These are phyloP conservation scores for Sitobion miscanthi DNA, from an alignment of 1,140 invertebrate species.

Conservation along the genomic window DNA sequence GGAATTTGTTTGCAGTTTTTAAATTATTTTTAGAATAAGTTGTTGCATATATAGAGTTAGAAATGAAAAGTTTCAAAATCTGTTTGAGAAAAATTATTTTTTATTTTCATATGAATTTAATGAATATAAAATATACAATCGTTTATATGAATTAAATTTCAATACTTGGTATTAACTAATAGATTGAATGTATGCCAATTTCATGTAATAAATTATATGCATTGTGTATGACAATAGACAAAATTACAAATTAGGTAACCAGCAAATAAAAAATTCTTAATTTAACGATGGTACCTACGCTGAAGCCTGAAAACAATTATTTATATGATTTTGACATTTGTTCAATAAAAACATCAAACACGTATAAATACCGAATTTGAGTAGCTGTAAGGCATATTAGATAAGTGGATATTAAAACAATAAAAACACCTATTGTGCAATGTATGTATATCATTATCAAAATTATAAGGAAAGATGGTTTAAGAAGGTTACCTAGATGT, in stretches of 20 bases:
- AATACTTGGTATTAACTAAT: background rate
- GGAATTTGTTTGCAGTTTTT: background rate
- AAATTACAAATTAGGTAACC: background rate
- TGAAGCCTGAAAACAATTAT: background rate
- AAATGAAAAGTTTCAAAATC: background rate
- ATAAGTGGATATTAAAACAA: background rate
- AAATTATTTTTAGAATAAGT: background rate
- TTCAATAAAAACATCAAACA: background rate
- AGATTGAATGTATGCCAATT: background rate
- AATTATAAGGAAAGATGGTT: constrained; percentile 26
- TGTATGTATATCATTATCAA: constrained; percentile 18
- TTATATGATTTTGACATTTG: background rate
- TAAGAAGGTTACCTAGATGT: constrained; percentile 49
- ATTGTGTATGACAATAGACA: background rate
- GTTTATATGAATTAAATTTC: background rate
- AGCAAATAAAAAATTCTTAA: background rate
- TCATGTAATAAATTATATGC: background rate
- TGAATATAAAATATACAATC: background rate
- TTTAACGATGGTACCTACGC: background rate
- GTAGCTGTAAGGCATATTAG: background rate
- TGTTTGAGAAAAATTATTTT: background rate
- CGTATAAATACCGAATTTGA: background rate
- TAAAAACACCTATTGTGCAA: background rate
- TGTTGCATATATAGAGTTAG: background rate
- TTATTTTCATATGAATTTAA: background rate